These are phyloP conservation scores for Merops nubicus DNA, from an alignment of 2,113 vertebrate genomes.

Conservation along the genomic window DNA sequence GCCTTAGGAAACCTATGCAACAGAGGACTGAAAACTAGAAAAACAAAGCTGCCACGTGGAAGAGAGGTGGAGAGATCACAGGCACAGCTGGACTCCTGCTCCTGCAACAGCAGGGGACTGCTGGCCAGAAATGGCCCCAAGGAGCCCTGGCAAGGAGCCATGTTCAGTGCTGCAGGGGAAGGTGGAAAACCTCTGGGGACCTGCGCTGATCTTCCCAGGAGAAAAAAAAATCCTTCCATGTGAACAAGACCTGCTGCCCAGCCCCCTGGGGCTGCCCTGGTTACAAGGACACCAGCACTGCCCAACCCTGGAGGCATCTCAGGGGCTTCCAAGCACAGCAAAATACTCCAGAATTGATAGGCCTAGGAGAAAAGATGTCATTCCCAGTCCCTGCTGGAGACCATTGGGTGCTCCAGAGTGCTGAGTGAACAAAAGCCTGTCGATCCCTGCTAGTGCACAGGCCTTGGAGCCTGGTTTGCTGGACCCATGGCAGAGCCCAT, in stretches of 20 bases:
- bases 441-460: neutral
- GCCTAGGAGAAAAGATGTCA: neutral
- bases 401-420: neutral
- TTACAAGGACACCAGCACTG: neutral
- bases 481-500: neutral
- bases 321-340: neutral
- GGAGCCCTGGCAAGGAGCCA: rapidly evolving
- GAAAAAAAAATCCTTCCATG: neutral
- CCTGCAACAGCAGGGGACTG: neutral
- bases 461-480: neutral
- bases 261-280: neutral
- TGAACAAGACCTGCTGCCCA: no score
- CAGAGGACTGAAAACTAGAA: neutral
- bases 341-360: neutral
- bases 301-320: neutral
- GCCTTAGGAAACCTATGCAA: neutral
- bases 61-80: neutral
- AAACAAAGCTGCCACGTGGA: neutral
- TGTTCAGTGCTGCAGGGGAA: neutral
- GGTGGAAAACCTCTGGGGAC: rapidly evolving
- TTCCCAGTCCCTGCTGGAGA: neutral
- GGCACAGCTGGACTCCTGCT: neutral
- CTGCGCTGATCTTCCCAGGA: neutral
- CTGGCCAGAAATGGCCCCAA: neutral
- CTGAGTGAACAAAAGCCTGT: neutral